Evolutionary conservation across 2,113 vertebrate species (phyloP).

Genomic region (Leucopsar rothschildi): DNA sequence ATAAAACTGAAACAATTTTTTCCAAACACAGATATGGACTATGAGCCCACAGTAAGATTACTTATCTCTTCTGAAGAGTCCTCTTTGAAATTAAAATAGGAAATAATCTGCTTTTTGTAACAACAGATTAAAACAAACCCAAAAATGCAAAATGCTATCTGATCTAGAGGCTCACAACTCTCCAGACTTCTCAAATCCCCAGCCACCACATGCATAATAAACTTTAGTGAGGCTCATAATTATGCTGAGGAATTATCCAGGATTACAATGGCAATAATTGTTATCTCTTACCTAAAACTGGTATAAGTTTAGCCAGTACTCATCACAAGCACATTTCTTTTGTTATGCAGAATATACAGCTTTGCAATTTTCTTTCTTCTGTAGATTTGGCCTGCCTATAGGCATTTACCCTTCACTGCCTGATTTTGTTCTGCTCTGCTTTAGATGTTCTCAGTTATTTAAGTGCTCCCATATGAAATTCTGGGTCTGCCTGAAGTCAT

Average conservation of each 20-base stretch:
- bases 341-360: conserved; percentile 8
- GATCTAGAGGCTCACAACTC: neutral
- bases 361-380: neutral
- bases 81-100: conserved; percentile 25
- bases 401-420: conserved; percentile 45
- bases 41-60: neutral
- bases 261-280: conserved; percentile 40
- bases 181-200: neutral
- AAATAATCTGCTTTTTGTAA: conserved; percentile 44
- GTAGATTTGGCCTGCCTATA: neutral
- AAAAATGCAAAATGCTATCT: neutral
- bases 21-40: neutral
- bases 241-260: neutral
- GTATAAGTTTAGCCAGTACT: neutral
- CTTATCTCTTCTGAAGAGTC: neutral
- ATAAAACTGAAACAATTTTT: neutral
- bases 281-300: neutral
- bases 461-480: conserved; percentile 43
- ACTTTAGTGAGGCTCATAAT: neutral
- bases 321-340: neutral
- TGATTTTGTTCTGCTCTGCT: conserved; percentile 40
- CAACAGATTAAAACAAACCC: conserved; percentile 1
- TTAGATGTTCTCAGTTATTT: conserved; percentile 46
- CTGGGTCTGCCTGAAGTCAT: conserved; percentile 41
- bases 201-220: neutral